Evolutionary conservation across 2,888 invertebrate species (phyloP), one percentile per base, ranked within the genome.

Genomic region (Heliothis peltigera): DNA sequence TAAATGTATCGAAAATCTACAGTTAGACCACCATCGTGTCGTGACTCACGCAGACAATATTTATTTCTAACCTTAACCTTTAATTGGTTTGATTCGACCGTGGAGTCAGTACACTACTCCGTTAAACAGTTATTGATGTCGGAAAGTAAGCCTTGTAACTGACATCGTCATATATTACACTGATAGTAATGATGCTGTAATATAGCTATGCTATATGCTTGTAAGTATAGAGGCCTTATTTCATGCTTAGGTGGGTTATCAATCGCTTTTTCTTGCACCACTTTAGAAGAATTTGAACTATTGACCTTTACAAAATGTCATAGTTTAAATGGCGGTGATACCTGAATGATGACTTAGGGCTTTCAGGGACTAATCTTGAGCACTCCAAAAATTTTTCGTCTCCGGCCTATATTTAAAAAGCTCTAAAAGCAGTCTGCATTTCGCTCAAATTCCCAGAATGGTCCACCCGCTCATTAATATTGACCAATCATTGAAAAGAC

Each of bases 31-130:
- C 81, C 71, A 22, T 42, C 28, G 18, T 49, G 18, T 60, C 59
- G 72, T 75, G 74, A 73, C 18, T 77, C 72, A 59, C 44, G 52
- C 55, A 57, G 25, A 53, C 35, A 46, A 52, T 48, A 64, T 76
- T 56, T 64, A 64, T 71, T 53, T 60, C 56, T 56, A 65, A 76
- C 55, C 25, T 55, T 39, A 61, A 63, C 64, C 55, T 59, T 72
- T 64, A 39, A 71, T 71, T 65, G 48, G 25, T 56, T 64, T 47
- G 57, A 74, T 58, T 68, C 21, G 63, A 58, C 17, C 19, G 43
- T 46, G 58, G 10, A 48, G 48, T 42, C 10, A 7, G 25, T 17
- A 35, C 43, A 32, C 39, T 39, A 18, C 35, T 59, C 43, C 15
- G 46, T 57, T 55, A 46, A 74, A 44, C 25, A 35, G 56, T 35